These are phyloP conservation scores for Liopterus haemorrhoidalis DNA, from an alignment of 2,888 invertebrate genomes.

Conservation along the genomic window DNA sequence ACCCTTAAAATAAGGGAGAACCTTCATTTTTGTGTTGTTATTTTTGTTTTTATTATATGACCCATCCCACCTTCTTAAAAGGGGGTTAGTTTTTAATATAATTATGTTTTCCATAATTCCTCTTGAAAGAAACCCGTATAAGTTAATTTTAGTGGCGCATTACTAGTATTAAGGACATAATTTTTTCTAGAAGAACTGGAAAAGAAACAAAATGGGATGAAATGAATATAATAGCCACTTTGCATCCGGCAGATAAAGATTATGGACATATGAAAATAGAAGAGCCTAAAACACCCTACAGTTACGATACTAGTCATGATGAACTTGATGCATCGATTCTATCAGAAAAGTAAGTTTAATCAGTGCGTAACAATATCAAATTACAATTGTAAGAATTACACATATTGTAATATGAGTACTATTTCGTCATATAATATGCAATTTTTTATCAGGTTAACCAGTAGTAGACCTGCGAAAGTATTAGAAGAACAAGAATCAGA, in stretches of 20 bases:
- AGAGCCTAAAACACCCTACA: conserved; percentile 95
- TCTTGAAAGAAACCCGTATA: too few species aligned
- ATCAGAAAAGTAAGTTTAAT: conserved; percentile 61
- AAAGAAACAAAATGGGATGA: conserved; percentile 89
- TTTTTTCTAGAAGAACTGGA: conserved; percentile 35
- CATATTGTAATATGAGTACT: conserved; percentile 5
- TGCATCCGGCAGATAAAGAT: conserved; percentile 96
- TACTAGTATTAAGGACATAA: not conserved
- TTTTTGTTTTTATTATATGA: conserved; percentile 2
- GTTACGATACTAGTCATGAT: conserved; percentile 46
- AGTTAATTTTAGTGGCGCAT: too few species aligned
- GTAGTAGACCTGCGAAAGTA: conserved; percentile 47
- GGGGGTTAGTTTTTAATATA: conserved; percentile 2
- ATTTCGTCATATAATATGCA: not conserved
- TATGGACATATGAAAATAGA: conserved; percentile 99
- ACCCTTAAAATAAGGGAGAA: not conserved
- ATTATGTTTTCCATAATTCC: conserved; percentile 1
- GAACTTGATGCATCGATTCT: conserved; percentile 64
- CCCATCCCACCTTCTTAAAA: conserved; percentile 2
- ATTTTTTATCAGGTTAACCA: conserved; percentile 39
- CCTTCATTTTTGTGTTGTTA: not conserved
- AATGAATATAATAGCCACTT: conserved; percentile 96
- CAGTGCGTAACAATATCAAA: not conserved
- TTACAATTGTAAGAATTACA: conserved; percentile 12
- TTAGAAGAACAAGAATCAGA: conserved; percentile 43